Conservation (phyloP, 2,113 vertebrate species). For the Xerus inauris region DNA sequence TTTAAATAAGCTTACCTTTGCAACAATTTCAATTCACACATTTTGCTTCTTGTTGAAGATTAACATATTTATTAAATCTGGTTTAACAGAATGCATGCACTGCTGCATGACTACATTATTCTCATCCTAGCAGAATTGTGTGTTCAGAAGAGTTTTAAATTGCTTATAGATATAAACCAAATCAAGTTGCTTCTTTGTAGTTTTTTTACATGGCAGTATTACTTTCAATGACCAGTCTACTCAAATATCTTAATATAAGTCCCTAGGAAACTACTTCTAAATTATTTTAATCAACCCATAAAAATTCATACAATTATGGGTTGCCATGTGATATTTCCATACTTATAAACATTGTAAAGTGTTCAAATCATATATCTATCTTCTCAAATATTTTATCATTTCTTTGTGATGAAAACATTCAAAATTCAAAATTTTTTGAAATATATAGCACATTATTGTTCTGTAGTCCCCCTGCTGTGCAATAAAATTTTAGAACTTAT, state of each 20-base stretch:
- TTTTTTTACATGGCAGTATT: background rate
- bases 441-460: background rate
- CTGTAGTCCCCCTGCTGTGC: background rate
- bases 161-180: constrained; percentile 49
- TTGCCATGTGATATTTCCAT: background rate
- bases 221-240: background rate
- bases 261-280: background rate
- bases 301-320: background rate
- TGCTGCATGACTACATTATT: background rate
- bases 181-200: background rate
- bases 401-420: background rate
- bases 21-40: constrained; percentile 50
- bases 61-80: constrained; percentile 81
- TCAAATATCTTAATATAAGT: background rate
- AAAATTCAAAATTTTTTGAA: background rate
- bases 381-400: background rate
- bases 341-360: background rate
- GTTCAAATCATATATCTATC: background rate
- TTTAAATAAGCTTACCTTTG: constrained; percentile 58
- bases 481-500: background rate
- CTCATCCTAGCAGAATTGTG: background rate
- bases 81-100: background rate
- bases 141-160: constrained; percentile 62
- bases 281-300: background rate
- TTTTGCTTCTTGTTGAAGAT: constrained; percentile 69